Evolutionary conservation across 2,888 invertebrate genomes (phyloP).

Genomic region (Agriopis aurantiaria): DNA sequence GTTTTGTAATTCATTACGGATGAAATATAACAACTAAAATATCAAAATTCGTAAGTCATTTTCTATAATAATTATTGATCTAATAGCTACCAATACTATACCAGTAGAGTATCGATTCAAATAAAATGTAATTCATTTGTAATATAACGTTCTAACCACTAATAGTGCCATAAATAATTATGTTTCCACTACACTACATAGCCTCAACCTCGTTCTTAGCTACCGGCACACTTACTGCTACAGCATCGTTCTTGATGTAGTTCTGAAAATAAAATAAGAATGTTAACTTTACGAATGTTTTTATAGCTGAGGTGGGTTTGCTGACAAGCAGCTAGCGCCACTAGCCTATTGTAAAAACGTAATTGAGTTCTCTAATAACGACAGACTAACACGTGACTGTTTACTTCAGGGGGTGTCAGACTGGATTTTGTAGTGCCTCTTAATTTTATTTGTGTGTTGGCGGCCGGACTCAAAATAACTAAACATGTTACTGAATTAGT

Average conservation of each 20-base stretch:
- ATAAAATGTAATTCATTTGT: constrained; percentile 10
- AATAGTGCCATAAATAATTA: background rate
- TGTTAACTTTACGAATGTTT: background rate
- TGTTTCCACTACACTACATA: constrained; percentile 54
- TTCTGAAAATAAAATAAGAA: constrained; percentile 63
- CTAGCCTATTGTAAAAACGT: too few relatives aligned
- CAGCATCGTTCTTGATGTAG: constrained; percentile 66
- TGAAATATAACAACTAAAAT: constrained; percentile 20
- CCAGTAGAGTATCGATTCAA: constrained; percentile 28
- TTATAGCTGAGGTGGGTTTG: too few relatives aligned
- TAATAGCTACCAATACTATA: constrained; percentile 27
- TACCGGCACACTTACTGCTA: constrained; percentile 52
- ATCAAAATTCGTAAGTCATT: constrained; percentile 22
- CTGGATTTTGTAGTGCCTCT: too few relatives aligned
- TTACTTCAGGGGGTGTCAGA: too few relatives aligned
- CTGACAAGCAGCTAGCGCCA: too few relatives aligned
- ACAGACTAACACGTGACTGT: too few relatives aligned
- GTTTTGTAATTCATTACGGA: constrained; percentile 30
- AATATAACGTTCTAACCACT: background rate
- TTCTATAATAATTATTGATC: constrained; percentile 8
- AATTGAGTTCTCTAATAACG: too few relatives aligned
- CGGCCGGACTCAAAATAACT: too few relatives aligned
- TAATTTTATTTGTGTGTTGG: too few relatives aligned
- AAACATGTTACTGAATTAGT: too few relatives aligned
- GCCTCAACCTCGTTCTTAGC: constrained; percentile 73